Base-by-base conservation (phyloP, 2,888 invertebrate genomes). In the Idaea dimidiata region DNA sequence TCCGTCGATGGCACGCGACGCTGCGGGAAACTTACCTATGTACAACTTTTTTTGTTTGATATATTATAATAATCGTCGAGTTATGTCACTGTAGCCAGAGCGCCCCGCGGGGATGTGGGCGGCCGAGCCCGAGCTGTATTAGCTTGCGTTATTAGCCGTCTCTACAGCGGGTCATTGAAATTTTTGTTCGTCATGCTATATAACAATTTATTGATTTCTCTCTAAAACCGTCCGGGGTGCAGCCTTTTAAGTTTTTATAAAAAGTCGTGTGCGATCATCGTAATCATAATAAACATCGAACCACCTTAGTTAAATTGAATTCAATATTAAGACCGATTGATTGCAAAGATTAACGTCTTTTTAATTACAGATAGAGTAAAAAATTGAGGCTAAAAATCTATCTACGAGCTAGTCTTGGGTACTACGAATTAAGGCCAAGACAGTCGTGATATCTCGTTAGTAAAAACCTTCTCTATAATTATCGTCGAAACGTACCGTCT, bases 141-240 rank as follows among this genome's bases (percentile, higher is more conserved):
- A 66, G 64, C 71, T 73, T 74, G 75, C 77, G 77, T 77, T 83
- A 86, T 86, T 86, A 87, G 77, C 83, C 78, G 79, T 76, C 78
- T 81, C 81, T 72, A 79, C 75, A 82, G 80, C 78, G 82, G 79
- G 83, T 82, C 82, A 84, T 85, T 80, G 80, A 86, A 82, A 88
- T 87, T 88, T 88, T 82, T 82, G 87, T 87, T 81, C 87, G 87
- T 88, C 87, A 88, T 87, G 82, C 86, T 73, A 81, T 80, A 81
- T 84, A 83, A 83, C 83, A 82, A 87, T 85, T 84, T 65, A 82
- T 82, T 80, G 75, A 79, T 78, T 78, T 66, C 66, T 57, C 66
- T 65, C 59, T 18, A 24, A 55, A 59, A 58, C 60, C 60, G 33
- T 14, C 53, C 17, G 17, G 53, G 33, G 17, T 17, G 53, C 32